Conservation (phyloP, 2,888 invertebrate genomes). For the Oligia fasciuncula region DNA sequence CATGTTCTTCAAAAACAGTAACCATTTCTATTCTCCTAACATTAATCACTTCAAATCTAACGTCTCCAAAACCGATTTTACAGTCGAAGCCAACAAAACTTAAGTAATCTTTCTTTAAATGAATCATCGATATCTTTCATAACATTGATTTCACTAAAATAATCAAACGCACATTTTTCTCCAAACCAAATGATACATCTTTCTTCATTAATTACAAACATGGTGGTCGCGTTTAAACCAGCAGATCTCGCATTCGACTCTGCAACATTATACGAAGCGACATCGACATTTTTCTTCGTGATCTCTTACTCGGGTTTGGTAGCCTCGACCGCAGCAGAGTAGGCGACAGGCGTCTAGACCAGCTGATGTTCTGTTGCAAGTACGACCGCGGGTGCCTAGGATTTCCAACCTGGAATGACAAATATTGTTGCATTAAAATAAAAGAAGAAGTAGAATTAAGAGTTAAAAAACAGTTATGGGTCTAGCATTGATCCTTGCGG, state of each 20-base stretch:
- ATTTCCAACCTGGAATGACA: slow-evolving; percentile 92
- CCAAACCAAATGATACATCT: background rate
- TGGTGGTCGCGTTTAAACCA: slow-evolving; percentile 94
- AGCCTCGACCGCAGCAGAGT: slow-evolving; percentile 96
- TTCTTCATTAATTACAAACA: slow-evolving; percentile 93
- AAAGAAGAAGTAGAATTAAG: no score
- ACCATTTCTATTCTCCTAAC: slow-evolving; percentile 2
- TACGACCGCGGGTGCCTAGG: slow-evolving; percentile 94
- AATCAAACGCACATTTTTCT: background rate
- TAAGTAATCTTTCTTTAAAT: slow-evolving; percentile 3
- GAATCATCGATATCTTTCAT: slow-evolving; percentile 12
- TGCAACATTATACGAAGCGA: slow-evolving; percentile 97
- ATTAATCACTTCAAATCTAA: slow-evolving; percentile 9
- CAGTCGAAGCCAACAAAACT: slow-evolving; percentile 1
- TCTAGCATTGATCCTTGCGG: background rate
- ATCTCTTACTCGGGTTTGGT: slow-evolving; percentile 95
- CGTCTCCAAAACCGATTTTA: slow-evolving; percentile 8
- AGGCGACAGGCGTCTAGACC: slow-evolving; percentile 96
- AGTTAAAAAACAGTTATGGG: background rate
- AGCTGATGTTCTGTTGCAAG: slow-evolving; percentile 95
- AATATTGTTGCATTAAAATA: background rate
- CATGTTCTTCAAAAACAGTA: background rate
- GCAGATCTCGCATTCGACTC: slow-evolving; percentile 96
- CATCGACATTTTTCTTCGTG: slow-evolving; percentile 97
- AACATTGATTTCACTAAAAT: no score